These are phyloP conservation scores for Anadara kagoshimensis DNA, from an alignment of 1,140 invertebrate species.

Conservation along the genomic window DNA sequence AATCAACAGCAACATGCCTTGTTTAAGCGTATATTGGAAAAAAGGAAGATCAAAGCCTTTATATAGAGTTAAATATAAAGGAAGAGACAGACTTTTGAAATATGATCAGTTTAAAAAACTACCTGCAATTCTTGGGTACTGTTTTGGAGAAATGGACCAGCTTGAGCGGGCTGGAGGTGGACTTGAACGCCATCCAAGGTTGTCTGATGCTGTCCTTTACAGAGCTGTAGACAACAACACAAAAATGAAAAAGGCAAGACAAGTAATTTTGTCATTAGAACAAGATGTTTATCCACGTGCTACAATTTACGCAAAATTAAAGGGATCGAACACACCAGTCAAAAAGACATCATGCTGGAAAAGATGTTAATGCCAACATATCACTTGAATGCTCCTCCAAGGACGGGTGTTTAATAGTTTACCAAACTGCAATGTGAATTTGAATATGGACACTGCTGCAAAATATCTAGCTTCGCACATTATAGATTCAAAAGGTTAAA, in stretches of 20 bases:
- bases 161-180: not conserved
- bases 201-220: too few relatives aligned
- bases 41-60: slow-evolving; percentile 2
- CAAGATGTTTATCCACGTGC: not conserved
- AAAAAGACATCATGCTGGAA: too few relatives aligned
- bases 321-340: not conserved
- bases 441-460: not conserved
- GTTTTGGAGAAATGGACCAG: not conserved
- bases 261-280: too few relatives aligned
- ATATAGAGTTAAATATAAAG: slow-evolving; percentile 4
- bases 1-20: slow-evolving; percentile 13
- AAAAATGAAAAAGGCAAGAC: too few relatives aligned
- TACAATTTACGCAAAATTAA: not conserved
- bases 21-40: slow-evolving; percentile 1
- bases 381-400: not conserved
- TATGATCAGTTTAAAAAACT: not conserved
- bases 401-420: not conserved
- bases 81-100: not conserved
- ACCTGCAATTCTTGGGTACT: not conserved
- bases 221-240: too few relatives aligned
- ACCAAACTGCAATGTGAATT: not conserved
- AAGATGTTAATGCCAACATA: too few relatives aligned
- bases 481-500: not conserved
- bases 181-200: not conserved
- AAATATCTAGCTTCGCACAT: not conserved